Percentiles rank a stretch among this genome's conserved stretches.
Conservation (phyloP, 2,888 invertebrate species). For the Peribatodes rhomboidaria region DNA sequence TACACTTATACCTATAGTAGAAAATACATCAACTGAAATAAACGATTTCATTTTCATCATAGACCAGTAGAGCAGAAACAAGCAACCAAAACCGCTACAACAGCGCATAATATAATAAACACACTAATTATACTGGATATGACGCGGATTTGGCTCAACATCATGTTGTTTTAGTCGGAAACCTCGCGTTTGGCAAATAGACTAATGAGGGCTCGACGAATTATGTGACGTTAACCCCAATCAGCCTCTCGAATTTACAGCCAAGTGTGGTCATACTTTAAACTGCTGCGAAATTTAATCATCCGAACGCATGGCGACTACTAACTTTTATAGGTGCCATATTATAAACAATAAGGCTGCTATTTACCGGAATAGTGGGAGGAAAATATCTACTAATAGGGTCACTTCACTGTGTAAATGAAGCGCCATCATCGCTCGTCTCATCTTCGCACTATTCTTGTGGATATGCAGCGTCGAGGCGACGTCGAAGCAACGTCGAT, state of each 20-base stretch:
- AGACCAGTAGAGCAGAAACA: slow-evolving; percentile 9
- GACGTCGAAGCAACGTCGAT: too few species aligned
- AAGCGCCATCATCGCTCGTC: too few species aligned
- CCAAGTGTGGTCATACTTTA: slow-evolving; percentile 40
- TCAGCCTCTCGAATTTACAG: slow-evolving; percentile 49
- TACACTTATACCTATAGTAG: too few species aligned
- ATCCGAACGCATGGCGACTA: neutral
- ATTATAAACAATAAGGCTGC: too few species aligned
- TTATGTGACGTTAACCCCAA: slow-evolving; percentile 52
- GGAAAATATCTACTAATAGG: too few species aligned
- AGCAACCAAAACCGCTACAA: slow-evolving; percentile 34
- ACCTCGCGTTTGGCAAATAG: slow-evolving; percentile 66
- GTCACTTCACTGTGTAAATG: too few species aligned
- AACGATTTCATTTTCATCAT: too few species aligned
- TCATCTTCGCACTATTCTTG: too few species aligned
- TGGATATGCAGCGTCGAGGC: too few species aligned
- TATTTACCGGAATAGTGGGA: too few species aligned
- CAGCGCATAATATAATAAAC: slow-evolving; percentile 45
- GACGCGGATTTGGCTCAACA: slow-evolving; percentile 61
- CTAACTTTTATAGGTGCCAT: too few species aligned
- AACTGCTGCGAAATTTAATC: slow-evolving; percentile 20
- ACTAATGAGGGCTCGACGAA: slow-evolving; percentile 60
- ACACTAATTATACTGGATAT: slow-evolving; percentile 46
- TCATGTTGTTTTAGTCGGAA: slow-evolving; percentile 57
- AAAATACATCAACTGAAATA: too few species aligned